Conservation (phyloP, 2,888 invertebrate species). For the Lypha dubia region DNA sequence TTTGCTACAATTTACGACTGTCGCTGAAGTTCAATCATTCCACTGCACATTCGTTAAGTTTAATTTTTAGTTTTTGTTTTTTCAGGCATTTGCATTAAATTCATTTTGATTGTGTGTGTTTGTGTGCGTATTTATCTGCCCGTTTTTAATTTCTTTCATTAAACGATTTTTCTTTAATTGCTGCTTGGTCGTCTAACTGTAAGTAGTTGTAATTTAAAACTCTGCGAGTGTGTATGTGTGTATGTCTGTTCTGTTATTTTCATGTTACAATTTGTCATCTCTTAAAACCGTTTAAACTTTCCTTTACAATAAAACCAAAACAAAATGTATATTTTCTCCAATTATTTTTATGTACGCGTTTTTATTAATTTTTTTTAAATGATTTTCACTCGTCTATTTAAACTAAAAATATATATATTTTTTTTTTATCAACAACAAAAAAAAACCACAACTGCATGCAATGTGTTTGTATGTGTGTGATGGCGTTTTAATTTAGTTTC, state of each 20-base stretch:
- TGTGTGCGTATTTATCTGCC: slow-evolving; percentile 7
- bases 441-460: not conserved
- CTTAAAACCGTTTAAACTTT: slow-evolving; percentile 59
- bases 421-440: not conserved
- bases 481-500: slow-evolving; percentile 34
- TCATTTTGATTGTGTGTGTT: slow-evolving; percentile 17
- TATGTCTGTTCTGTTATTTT: slow-evolving; percentile 30
- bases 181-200: slow-evolving; percentile 15
- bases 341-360: slow-evolving; percentile 15
- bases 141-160: slow-evolving; percentile 26
- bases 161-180: slow-evolving; percentile 54
- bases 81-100: slow-evolving; percentile 41
- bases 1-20: slow-evolving; percentile 48
- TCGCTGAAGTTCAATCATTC: slow-evolving; percentile 1
- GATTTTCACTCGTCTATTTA: slow-evolving; percentile 62
- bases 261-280: slow-evolving; percentile 64
- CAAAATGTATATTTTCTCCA: slow-evolving; percentile 63
- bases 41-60: not conserved
- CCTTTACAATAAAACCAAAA: slow-evolving; percentile 63
- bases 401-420: not conserved
- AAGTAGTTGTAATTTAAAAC: slow-evolving; percentile 16
- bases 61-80: slow-evolving; percentile 15
- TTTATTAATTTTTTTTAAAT: slow-evolving; percentile 37
- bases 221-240: not conserved
- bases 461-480: not conserved